Base-by-base conservation (phyloP, 1,140 invertebrate species). In the Drosophila santomea region DNA sequence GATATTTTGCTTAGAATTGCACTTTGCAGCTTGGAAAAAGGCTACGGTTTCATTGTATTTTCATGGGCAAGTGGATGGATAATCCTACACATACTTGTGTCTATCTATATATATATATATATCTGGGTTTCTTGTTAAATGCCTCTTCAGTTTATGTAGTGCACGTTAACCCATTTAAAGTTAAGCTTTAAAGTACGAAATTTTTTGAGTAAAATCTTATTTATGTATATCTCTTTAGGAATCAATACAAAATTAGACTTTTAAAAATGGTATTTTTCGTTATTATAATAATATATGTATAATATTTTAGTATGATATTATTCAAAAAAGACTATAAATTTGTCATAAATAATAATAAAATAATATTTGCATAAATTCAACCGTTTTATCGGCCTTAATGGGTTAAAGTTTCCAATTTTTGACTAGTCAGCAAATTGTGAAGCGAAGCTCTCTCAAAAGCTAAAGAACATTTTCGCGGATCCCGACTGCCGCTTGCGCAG, bases 1-100 rank as follows among this genome's bases (percentile, higher is more conserved):
- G 28, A 12, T 41, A 57, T 75, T 73, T 43, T 58, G 81, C 81
- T 86, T 66, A 86, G 50, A 47, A 52, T 38, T 56, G 82, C 82
- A 63, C n/a, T 54, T 73, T 11, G n/a, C 12, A 6, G 12, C 35
- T 47, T 20, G 20, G 17, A 12, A 20, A 38, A 56, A 17, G 23
- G n/a, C n/a, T 54, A n/a, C 23, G 44, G 38, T 55, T 71, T 69
- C 67, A 71, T 69, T 71, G 20, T 58, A 71, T 66, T 25, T 69
- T 32, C 11, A 28, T 12, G n/a, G 50, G 11, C 25, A 45, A n/a
- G 32, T 45, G 39, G 15, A 54, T 23, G n/a, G 12, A 52, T 4
- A 38, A 4, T 39, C 4, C 23, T 25, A 44, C 15, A 48, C 14
- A 28, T 20, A 38, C 6, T 2, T 23, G 39, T 11, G 10, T 56